phyloP scores from a whole-genome alignment of 2,797 vertebrate species.

The Fringilla coelebs region DNA sequence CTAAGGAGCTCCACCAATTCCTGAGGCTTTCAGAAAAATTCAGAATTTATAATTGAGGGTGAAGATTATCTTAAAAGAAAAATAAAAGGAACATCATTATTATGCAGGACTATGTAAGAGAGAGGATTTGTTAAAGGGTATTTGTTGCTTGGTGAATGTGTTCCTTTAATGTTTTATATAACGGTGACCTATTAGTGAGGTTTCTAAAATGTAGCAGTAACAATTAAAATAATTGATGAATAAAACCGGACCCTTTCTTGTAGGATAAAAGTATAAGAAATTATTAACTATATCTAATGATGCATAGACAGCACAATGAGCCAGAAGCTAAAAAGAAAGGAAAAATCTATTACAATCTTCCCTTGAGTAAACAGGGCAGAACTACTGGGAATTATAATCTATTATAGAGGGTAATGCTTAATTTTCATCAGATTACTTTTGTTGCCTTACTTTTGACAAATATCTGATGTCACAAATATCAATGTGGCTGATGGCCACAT shows the following conservation, averaged over 20 bases:
- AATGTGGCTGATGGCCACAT: background rate
- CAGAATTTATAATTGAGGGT: background rate
- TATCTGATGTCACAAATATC: too few relatives aligned
- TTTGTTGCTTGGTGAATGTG: background rate
- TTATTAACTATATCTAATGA: constrained; percentile 17
- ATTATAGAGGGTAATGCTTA: background rate
- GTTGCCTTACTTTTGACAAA: constrained; percentile 3
- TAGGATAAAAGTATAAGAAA: background rate
- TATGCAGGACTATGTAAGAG: background rate
- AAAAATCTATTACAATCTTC: background rate
- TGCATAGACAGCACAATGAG: background rate
- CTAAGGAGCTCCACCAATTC: background rate
- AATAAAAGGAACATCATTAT: background rate
- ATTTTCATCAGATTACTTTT: background rate
- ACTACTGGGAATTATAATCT: background rate
- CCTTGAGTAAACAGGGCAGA: background rate
- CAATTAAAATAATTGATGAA: background rate
- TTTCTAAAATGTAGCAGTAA: background rate
- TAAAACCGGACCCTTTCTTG: background rate
- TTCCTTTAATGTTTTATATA: background rate
- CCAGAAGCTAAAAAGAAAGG: constrained; percentile 26
- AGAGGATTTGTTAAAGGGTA: background rate
- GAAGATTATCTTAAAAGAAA: background rate
- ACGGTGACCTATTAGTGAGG: background rate
- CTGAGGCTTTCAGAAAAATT: background rate